These are phyloP conservation scores for Scolopax mira DNA, from an alignment of 2,113 vertebrate genomes.

Conservation along the genomic window DNA sequence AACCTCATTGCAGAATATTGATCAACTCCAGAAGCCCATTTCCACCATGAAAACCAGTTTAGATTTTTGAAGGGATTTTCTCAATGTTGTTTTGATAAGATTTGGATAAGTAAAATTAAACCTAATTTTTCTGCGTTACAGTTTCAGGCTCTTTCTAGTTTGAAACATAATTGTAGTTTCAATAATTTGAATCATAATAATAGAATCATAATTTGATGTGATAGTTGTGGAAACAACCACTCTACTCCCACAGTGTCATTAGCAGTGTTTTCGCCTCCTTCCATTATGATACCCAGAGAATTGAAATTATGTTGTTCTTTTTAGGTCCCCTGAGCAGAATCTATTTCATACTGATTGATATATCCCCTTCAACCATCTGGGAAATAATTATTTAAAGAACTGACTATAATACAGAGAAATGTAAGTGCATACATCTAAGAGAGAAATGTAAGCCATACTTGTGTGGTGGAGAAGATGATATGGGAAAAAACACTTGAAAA, in stretches of 20 bases:
- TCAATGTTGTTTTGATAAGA: neutral
- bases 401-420: neutral
- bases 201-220: too few species aligned
- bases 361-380: neutral
- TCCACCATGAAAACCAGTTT: neutral
- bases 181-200: too few species aligned
- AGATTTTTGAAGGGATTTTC: neutral
- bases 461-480: neutral
- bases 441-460: neutral
- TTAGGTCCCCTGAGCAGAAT: neutral
- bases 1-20: neutral
- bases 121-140: neutral
- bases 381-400: slow-evolving; percentile 15
- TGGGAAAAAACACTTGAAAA: neutral
- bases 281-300: neutral
- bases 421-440: neutral
- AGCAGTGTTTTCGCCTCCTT: fast-evolving
- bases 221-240: slow-evolving; percentile 25
- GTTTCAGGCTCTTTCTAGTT: neutral
- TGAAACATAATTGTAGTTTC: neutral
- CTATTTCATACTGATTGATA: neutral
- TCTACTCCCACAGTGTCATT: slow-evolving; percentile 5
- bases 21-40: neutral
- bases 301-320: neutral
- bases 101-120: neutral